Conservation (phyloP, 1,140 invertebrate genomes). For the Platyscapa corneri region DNA sequence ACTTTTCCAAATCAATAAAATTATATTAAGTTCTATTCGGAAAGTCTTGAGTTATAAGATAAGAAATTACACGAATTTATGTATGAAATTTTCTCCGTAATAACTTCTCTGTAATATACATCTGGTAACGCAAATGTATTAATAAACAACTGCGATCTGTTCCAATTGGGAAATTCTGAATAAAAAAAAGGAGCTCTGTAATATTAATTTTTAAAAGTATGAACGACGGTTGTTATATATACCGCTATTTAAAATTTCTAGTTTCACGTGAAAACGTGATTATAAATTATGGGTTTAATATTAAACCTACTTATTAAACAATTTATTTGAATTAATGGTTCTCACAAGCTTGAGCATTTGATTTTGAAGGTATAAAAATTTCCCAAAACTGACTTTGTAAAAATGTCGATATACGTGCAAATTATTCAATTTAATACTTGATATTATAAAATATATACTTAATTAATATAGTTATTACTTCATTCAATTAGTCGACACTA, state of each 20-base stretch:
- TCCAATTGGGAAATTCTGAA: not conserved
- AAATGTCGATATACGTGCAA: no score
- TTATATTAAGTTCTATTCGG: not conserved
- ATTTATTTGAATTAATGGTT: no score
- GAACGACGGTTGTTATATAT: not conserved
- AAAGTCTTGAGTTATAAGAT: not conserved
- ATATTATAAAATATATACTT: no score
- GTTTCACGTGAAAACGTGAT: no score
- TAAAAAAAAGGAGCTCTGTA: not conserved
- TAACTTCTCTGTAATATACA: conserved; percentile 16
- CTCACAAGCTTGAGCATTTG: no score
- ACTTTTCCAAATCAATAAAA: conserved; percentile 1
- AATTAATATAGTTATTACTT: no score
- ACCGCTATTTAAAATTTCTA: no score
- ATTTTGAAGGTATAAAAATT: no score
- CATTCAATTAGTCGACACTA: no score
- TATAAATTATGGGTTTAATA: no score
- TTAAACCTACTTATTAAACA: not conserved
- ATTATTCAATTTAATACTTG: no score
- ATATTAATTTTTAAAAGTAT: not conserved
- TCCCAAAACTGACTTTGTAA: no score
- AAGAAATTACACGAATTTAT: conserved; percentile 14
- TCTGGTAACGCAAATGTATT: not conserved
- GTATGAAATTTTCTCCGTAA: not conserved
- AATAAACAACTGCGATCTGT: not conserved